These are phyloP conservation scores for Dicrostonyx torquatus DNA, from an alignment of 2,797 vertebrate genomes.

Conservation along the genomic window DNA sequence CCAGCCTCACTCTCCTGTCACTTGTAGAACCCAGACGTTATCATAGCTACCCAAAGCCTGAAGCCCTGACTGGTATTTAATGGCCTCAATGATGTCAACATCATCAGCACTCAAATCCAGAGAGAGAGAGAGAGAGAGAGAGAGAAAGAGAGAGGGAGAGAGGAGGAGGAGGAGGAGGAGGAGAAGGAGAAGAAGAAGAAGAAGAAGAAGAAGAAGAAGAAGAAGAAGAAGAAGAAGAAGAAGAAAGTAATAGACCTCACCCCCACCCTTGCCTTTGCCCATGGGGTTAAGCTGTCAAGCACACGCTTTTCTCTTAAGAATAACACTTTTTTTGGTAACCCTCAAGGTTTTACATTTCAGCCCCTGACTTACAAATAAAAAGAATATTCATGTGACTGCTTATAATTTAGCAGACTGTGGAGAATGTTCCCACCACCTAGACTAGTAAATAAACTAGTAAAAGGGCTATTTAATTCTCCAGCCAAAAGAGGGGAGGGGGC, in stretches of 20 bases:
- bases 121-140: not conserved
- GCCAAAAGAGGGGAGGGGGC: not conserved
- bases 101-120: not conserved
- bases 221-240: no score
- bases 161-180: no score
- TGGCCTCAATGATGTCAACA: not conserved
- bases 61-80: not conserved
- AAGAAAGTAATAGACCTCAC: not conserved
- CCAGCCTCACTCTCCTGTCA: not conserved
- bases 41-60: not conserved
- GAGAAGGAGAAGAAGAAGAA: no score
- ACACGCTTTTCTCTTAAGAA: conserved; percentile 69
- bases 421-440: conserved; percentile 69
- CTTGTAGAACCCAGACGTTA: not conserved
- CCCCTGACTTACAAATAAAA: conserved; percentile 77
- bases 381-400: conserved; percentile 73
- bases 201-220: no score
- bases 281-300: conserved; percentile 70
- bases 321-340: conserved; percentile 74
- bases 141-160: no score
- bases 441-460: conserved; percentile 55
- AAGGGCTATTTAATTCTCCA: not conserved
- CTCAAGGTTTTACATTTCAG: conserved; percentile 78
- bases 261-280: not conserved
- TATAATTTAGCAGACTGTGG: conserved; percentile 68